Conservation (phyloP, 2,113 vertebrate genomes). For the Campylorhamphus procurvoides region DNA sequence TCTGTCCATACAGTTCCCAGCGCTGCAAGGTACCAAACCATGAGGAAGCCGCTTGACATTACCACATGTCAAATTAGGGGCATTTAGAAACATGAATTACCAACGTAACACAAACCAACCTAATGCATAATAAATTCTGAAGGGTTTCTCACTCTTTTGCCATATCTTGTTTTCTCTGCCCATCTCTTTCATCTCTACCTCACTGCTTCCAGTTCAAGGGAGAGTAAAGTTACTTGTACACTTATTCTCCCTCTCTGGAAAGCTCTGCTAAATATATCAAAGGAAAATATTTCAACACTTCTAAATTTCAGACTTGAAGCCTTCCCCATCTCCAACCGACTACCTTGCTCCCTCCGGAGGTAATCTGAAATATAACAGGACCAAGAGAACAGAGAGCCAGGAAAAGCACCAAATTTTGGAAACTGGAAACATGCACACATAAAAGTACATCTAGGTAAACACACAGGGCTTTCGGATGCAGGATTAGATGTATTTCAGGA, state of each 20-base stretch:
- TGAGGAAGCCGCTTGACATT: neutral
- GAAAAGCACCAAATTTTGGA: neutral
- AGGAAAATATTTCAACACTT: neutral
- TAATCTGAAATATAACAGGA: neutral
- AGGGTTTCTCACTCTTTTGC: neutral
- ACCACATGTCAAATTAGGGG: neutral
- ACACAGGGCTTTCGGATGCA: accelerated
- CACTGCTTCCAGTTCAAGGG: neutral
- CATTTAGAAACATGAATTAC: neutral
- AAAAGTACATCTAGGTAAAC: neutral
- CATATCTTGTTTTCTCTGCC: neutral
- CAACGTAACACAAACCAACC: neutral
- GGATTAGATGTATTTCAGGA: neutral
- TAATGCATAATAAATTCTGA: neutral
- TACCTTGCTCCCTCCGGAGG: neutral
- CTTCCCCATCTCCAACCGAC: neutral
- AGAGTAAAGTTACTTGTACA: neutral
- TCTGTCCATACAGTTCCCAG: conserved; percentile 1
- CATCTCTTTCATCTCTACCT: neutral
- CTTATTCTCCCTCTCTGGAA: neutral
- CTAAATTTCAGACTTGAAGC: neutral
- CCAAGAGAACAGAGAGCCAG: neutral
- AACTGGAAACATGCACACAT: neutral
- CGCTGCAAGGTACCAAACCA: conserved; percentile 20
- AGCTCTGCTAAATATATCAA: neutral